phyloP scores from a whole-genome alignment of 1,140 invertebrate species.

The Hyles euphorbiae region DNA sequence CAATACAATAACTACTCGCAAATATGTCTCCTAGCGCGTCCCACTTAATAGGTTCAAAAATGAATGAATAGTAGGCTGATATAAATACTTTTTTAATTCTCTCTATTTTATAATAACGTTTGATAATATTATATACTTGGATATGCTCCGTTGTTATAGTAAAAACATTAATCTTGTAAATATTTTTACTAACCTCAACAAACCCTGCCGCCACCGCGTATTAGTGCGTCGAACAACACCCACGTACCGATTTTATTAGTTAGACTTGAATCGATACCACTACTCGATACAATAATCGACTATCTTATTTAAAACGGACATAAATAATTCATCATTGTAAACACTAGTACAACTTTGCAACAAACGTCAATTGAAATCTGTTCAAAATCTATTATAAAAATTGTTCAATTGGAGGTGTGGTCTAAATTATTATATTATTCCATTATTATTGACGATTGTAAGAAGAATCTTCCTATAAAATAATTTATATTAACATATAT shows the following conservation, averaged over 20 bases:
- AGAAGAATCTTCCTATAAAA: too few relatives aligned
- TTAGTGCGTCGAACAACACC: constrained; percentile 19
- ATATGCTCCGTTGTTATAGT: neutral
- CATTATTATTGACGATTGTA: too few relatives aligned
- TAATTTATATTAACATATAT: constrained; percentile 5
- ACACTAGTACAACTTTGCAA: too few relatives aligned
- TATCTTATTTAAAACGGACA: too few relatives aligned
- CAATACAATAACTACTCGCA: constrained; percentile 42
- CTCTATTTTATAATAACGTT: neutral
- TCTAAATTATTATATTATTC: neutral
- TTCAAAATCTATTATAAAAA: constrained; percentile 18
- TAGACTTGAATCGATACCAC: too few relatives aligned
- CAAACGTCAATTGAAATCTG: constrained; percentile 19
- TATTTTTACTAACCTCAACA: constrained; percentile 56
- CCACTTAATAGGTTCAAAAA: constrained; percentile 39
- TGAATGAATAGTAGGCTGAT: constrained; percentile 46
- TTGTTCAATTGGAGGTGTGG: constrained; percentile 20
- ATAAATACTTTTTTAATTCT: neutral
- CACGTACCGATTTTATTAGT: neutral
- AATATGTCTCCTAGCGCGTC: constrained; percentile 63
- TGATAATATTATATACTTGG: too few relatives aligned
- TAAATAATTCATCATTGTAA: too few relatives aligned
- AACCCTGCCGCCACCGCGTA: constrained; percentile 40
- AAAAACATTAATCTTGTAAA: constrained; percentile 31
- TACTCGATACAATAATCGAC: neutral